These are phyloP conservation scores for Oryzias sinensis DNA, from an alignment of 2,797 vertebrate species.

Conservation along the genomic window DNA sequence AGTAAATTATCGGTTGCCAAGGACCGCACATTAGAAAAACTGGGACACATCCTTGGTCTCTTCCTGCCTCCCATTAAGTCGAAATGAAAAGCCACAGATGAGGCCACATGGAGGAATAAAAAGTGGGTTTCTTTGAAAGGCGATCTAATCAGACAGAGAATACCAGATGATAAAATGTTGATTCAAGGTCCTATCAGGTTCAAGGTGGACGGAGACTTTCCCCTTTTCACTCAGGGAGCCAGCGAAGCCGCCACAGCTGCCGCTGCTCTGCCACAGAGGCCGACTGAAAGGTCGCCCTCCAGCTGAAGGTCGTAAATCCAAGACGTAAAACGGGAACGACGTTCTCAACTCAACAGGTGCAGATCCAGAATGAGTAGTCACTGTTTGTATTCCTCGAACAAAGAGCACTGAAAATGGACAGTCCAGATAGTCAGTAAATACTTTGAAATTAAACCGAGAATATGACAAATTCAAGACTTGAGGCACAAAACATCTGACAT, in stretches of 20 bases:
- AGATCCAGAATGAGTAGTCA: constrained; percentile 62
- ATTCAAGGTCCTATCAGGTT: constrained; percentile 62
- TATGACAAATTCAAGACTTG: too few species aligned
- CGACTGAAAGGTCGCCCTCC: constrained; percentile 67
- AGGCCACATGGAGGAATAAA: constrained; percentile 36
- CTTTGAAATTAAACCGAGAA: too few species aligned
- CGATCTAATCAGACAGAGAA: constrained; percentile 44
- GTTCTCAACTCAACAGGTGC: constrained; percentile 75
- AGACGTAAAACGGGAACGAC: constrained; percentile 68
- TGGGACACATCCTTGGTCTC: constrained; percentile 42
- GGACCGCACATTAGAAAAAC: constrained; percentile 58
- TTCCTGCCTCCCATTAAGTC: constrained; percentile 58
- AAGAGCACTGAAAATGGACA: constrained; percentile 35
- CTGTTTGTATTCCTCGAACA: not conserved
- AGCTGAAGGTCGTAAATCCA: constrained; percentile 79
- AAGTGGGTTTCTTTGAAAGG: constrained; percentile 42
- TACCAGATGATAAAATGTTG: constrained; percentile 63
- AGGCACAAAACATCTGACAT: too few species aligned
- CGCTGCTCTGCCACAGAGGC: constrained; percentile 51
- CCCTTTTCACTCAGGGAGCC: constrained; percentile 53
- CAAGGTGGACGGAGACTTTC: constrained; percentile 40
- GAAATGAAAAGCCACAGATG: constrained; percentile 52
- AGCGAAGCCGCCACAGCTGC: constrained; percentile 73
- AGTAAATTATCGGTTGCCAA: constrained; percentile 50
- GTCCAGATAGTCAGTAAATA: constrained; percentile 38